Percentiles rank a stretch among this genome's conserved stretches.
Evolutionary conservation across 2,888 invertebrate species (phyloP).

Genomic region (Brassicogethes aeneus): DNA sequence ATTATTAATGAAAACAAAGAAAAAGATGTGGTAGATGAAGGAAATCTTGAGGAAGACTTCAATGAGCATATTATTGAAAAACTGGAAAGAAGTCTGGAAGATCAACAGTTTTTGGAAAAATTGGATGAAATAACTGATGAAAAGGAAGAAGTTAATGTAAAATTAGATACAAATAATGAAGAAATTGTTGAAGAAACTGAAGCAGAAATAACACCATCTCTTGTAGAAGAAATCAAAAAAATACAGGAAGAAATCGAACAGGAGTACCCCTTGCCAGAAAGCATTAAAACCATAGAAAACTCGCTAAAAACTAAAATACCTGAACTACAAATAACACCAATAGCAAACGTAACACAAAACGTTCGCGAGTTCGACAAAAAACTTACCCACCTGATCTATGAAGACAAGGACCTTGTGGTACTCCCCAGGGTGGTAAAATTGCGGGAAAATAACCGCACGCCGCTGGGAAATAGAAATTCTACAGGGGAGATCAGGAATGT

Average conservation of each 20-base stretch:
- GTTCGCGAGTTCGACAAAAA: conserved; percentile 37
- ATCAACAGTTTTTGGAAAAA: neutral
- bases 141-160: neutral
- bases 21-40: neutral
- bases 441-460: conserved; percentile 27
- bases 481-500: conserved; percentile 23
- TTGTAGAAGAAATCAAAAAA: neutral
- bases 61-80: neutral
- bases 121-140: neutral
- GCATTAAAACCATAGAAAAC: neutral
- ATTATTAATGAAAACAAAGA: neutral
- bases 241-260: too few species aligned
- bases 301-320: neutral
- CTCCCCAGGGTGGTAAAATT: conserved; percentile 32
- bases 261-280: too few species aligned
- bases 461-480: conserved; percentile 28
- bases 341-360: conserved; percentile 23
- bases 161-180: neutral
- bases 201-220: neutral
- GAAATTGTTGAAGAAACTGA: neutral
- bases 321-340: conserved; percentile 5
- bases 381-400: conserved; percentile 49
- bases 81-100: neutral
- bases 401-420: conserved; percentile 40
- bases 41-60: neutral